A percentile compares a stretch with the other conserved stretches of the same genome.
Evolutionary conservation across 2,797 vertebrate species (phyloP).

Genomic region (Luscinia megarhynchos): DNA sequence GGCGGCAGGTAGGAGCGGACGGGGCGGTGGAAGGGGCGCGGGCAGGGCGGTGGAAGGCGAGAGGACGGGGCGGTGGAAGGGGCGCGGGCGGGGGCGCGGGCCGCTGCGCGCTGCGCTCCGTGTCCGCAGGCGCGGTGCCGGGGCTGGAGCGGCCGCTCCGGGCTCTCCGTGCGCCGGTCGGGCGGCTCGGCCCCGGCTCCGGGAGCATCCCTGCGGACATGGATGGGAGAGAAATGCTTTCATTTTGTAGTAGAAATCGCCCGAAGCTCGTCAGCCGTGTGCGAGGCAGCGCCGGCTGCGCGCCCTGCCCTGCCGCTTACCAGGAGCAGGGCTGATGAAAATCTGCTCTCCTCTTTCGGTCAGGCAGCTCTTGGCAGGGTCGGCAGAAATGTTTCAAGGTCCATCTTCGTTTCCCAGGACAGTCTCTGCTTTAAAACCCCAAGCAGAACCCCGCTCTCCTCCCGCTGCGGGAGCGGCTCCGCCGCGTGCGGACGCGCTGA

Average conservation of each 20-base stretch:
- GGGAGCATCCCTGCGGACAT: neutral
- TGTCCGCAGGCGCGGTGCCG: neutral
- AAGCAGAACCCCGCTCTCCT: neutral
- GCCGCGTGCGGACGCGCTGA: neutral
- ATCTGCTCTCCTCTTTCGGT: neutral
- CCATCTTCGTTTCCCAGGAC: fast-evolving
- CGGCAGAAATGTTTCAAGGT: neutral
- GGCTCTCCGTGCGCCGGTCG: neutral
- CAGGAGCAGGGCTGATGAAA: neutral
- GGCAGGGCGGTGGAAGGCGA: too few relatives aligned
- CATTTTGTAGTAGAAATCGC: neutral
- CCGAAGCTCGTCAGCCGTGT: neutral
- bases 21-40: neutral
- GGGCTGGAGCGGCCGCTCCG: neutral
- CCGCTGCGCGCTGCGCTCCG: too few relatives aligned
- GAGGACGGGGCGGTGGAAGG: too few relatives aligned
- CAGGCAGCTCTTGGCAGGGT: neutral
- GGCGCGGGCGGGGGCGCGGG: too few relatives aligned
- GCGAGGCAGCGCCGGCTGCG: neutral
- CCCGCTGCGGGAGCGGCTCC: neutral
- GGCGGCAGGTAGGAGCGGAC: conserved; percentile 5
- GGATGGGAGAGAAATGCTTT: neutral
- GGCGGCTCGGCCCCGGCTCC: neutral
- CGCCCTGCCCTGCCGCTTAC: neutral
- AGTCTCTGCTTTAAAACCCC: neutral